Evolutionary conservation across 2,888 invertebrate genomes (phyloP), one percentile per base, ranked within the genome.

Genomic region (Abrostola tripartita): DNA sequence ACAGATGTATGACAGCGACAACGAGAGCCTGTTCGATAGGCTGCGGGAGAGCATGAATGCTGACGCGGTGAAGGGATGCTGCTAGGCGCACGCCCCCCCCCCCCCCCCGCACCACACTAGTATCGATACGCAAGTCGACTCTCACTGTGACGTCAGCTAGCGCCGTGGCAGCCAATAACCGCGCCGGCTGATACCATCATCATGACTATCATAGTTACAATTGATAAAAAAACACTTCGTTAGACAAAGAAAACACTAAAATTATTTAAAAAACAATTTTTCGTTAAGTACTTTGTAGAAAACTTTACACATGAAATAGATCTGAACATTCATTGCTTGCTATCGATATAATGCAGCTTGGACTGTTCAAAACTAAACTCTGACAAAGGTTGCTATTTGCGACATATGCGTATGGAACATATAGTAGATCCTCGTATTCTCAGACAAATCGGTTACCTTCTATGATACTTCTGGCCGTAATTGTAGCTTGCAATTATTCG

Each of bases 21-120:
- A 68, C 52, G 91, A 91, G 66, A 85, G 81, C 38, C 66, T 91
- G 24, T 92, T 88, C 82, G 90, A 90, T 67, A 84, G 81, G 68
- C 74, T 88, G 12, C 85, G 80, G 5, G 86, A 87, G 50, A 82
- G 65, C 64, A 74, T 74, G 59, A 87, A 78, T 77, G 76, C 86
- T 38, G 86, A 88, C 76, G 86, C 90, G 81, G 89, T 74, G 36
- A 38, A 65, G 37, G 60, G 71, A 0, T 72, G 57, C 0, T 74
- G 71, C 75, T 70, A 74, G 65, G 36, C 24, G 8, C 52, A 50
- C 35, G 52, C 40, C 24, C 41, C 38, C 47, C 52, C 53, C 53
- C 38, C 60, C 42, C 41, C 64, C 54, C 53, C 53, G 47, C 63
- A 54, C 37, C 9, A 7, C 52, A 37, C 52, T 24, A 44, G 56